Evolutionary conservation across 2,888 invertebrate species (phyloP), one percentile per base, ranked within the genome.

Genomic region (Eledona agricola): DNA sequence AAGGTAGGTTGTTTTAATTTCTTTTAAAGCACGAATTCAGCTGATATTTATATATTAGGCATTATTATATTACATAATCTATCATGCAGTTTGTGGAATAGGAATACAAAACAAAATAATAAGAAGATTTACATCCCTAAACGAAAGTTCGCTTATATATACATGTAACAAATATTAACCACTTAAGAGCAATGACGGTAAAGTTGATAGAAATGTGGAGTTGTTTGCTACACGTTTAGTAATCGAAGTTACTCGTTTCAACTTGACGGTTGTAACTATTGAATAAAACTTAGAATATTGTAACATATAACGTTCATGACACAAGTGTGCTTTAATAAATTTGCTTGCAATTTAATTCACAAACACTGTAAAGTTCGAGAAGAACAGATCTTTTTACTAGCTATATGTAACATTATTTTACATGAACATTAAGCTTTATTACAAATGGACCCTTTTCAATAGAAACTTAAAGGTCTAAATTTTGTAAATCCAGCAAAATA

Each of bases 141-240:
- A 52, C 31, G 23, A 42, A 52, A 63, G 54, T 62, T 63, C 63
- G 61, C 58, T 62, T 60, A 60, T 68, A 65, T 67, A 64, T 69
- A 69, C 66, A 69, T 63, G 63, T 62, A 66, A 67, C 66, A 68
- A 67, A 68, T 68, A 68, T 66, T 66, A 67, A 67, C 62, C n/a
- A n/a, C n/a, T n/a, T n/a, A n/a, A n/a, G n/a, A n/a, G n/a, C n/a
- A n/a, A n/a, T n/a, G n/a, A n/a, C n/a, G n/a, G n/a, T n/a, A n/a
- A n/a, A n/a, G n/a, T n/a, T n/a, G n/a, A n/a, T n/a, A n/a, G n/a
- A n/a, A n/a, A n/a, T n/a, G n/a, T n/a, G n/a, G n/a, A n/a, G n/a
- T n/a, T n/a, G n/a, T n/a, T n/a, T n/a, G n/a, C n/a, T n/a, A n/a
- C n/a, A n/a, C n/a, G n/a, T n/a, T n/a, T n/a, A n/a, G n/a, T n/a